phyloP scores from a whole-genome alignment of 1,140 invertebrate species.

The Papilio aristodemus region DNA sequence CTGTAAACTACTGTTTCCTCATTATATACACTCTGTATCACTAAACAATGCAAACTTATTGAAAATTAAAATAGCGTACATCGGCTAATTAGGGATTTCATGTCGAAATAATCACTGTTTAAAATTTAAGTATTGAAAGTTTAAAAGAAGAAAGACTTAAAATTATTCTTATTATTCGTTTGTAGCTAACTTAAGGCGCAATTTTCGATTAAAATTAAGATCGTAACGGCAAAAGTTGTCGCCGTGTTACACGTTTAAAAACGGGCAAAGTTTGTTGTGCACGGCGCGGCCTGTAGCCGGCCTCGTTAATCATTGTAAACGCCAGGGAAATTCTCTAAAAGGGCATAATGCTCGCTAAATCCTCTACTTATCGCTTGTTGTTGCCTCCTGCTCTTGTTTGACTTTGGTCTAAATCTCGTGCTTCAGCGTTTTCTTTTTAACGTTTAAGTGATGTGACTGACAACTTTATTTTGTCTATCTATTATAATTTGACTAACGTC shows the following conservation, averaged over 20 bases:
- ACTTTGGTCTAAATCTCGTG: conserved; percentile 37
- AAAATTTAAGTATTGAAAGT: neutral
- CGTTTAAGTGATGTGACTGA: neutral
- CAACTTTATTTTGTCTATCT: neutral
- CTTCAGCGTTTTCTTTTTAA: neutral
- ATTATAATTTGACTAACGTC: conserved; percentile 1
- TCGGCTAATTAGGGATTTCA: too few relatives aligned
- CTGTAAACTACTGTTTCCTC: neutral
- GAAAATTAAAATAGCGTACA: too few relatives aligned
- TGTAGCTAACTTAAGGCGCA: neutral
- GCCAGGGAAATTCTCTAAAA: conserved; percentile 46
- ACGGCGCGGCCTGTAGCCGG: neutral
- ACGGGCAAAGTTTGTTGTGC: conserved; percentile 39
- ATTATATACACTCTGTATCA: neutral
- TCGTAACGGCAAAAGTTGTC: neutral
- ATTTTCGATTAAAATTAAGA: neutral
- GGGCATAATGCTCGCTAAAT: conserved; percentile 64
- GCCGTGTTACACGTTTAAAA: conserved; percentile 22
- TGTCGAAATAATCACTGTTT: neutral
- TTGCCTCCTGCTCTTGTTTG: conserved; percentile 47
- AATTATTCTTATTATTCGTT: neutral
- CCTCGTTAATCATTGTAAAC: conserved; percentile 60
- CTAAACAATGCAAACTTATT: too few relatives aligned
- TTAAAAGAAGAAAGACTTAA: too few relatives aligned
- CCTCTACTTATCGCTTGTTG: conserved; percentile 61